A percentile compares a stretch with the other conserved stretches of the same genome.
phyloP scores from a whole-genome alignment of 2,888 invertebrate genomes.

The Xestia sexstrigata region DNA sequence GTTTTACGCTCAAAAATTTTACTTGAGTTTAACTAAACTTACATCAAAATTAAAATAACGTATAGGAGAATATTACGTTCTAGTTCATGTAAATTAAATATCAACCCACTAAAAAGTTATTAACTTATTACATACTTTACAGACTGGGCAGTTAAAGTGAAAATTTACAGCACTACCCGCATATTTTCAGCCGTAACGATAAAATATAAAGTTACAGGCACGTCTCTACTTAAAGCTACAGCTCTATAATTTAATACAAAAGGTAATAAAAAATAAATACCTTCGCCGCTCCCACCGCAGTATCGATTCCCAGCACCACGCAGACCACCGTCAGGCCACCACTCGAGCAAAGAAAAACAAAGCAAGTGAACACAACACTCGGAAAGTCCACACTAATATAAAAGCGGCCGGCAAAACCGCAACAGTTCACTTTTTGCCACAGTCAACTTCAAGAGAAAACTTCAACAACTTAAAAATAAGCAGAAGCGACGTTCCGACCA shows the following conservation, averaged over 20 bases:
- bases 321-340: conserved; percentile 81
- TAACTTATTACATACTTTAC: conserved; percentile 8
- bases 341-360: conserved; percentile 86
- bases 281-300: conserved; percentile 88
- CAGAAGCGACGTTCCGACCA: conserved; percentile 69
- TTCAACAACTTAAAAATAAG: conserved; percentile 79
- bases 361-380: conserved; percentile 86
- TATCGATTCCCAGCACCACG: conserved; percentile 87
- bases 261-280: conserved; percentile 79
- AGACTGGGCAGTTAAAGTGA: conserved; percentile 23
- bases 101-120: conserved; percentile 5
- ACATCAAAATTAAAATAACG: not conserved
- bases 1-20: not conserved
- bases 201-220: conserved; percentile 29
- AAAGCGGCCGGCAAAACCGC: conserved; percentile 81
- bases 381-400: conserved; percentile 80
- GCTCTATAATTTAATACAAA: conserved; percentile 52
- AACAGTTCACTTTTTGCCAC: conserved; percentile 81
- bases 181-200: conserved; percentile 18
- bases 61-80: not conserved
- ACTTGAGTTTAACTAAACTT: not conserved
- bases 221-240: conserved; percentile 16
- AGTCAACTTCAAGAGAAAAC: conserved; percentile 80
- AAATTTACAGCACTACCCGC: conserved; percentile 48
- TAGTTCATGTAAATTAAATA: conserved; percentile 20